Evolutionary conservation across 1,140 invertebrate species (phyloP).

Genomic region (Cyclargus thomasi): DNA sequence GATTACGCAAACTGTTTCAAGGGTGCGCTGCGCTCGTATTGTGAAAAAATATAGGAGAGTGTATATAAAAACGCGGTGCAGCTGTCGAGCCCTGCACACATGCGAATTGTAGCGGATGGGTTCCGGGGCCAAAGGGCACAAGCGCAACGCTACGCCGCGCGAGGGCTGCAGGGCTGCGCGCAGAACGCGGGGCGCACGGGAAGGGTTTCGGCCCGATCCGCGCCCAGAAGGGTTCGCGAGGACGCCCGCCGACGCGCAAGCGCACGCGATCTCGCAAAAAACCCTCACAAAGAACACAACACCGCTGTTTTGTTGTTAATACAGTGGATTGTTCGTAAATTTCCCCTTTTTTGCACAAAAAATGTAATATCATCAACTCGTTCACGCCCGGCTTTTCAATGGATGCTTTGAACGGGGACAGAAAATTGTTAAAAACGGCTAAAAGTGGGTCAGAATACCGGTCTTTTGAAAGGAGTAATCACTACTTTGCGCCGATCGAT

Average conservation of each 20-base stretch:
- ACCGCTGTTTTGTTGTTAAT: slow-evolving; percentile 71
- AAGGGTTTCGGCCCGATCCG: slow-evolving; percentile 65
- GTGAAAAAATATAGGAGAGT: slow-evolving; percentile 70
- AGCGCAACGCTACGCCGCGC: slow-evolving; percentile 30
- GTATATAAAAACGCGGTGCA: slow-evolving; percentile 70
- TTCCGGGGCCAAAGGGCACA: slow-evolving; percentile 37
- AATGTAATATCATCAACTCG: slow-evolving; percentile 75
- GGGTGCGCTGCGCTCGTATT: slow-evolving; percentile 64
- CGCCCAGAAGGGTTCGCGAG: slow-evolving; percentile 61
- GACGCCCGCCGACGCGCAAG: slow-evolving; percentile 69
- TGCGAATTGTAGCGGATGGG: slow-evolving; percentile 64
- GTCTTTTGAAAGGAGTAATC: slow-evolving; percentile 72
- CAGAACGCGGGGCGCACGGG: slow-evolving; percentile 40
- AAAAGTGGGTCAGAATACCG: slow-evolving; percentile 73
- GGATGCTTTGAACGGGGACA: slow-evolving; percentile 65
- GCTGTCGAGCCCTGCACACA: slow-evolving; percentile 68
- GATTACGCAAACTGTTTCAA: slow-evolving; percentile 76
- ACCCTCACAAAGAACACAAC: slow-evolving; percentile 63
- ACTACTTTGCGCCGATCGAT: slow-evolving; percentile 67
- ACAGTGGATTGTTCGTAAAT: slow-evolving; percentile 72
- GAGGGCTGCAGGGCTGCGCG: slow-evolving; percentile 39
- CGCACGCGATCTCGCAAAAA: slow-evolving; percentile 73
- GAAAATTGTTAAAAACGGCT: slow-evolving; percentile 69
- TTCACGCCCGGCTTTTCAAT: slow-evolving; percentile 73
- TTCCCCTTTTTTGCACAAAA: slow-evolving; percentile 54